Evolutionary conservation across 2,888 invertebrate species (phyloP), one percentile per base, ranked within the genome.

Genomic region (Plagodis pulveraria): DNA sequence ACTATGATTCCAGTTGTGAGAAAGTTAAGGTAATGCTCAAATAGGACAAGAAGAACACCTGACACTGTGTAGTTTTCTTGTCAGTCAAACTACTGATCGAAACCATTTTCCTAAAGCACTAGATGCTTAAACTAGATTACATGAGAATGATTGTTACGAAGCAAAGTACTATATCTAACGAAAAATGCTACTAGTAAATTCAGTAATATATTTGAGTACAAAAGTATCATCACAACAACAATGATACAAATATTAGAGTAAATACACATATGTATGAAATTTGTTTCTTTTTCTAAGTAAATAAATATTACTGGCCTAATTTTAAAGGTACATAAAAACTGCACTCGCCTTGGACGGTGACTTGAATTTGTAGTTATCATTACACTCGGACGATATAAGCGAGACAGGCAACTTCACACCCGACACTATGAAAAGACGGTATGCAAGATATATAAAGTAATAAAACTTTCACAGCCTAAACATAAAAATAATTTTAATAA

Each of bases 391-490:
- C 10, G 36, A 56, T 54, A 51, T 50, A 61, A 22, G 52, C 49
- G 40, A 64, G 53, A 58, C 58, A 48, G 22, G n/a, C 1, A 62
- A 54, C 49, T 65, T 56, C 32, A 63, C 50, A 64, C 53, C 53
- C 42, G 61, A 56, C 53, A 47, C 58, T 53, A 51, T 57, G 62
- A 32, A 46, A 56, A 58, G 61, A 40, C 53, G 35, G 22, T 11
- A 56, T 55, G 59, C 49, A 54, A 52, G 57, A 50, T 32, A 50
- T 57, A 66, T 57, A 67, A 84, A 83, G 77, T 82, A 86, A 84
- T 70, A 78, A 84, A 84, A 81, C 78, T 78, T 76, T 90, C 90
- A 91, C 89, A 90, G 89, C 89, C 89, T 84, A 87, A 87, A 86
- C 76, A 72, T 80, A 86, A 83, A 78, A 73, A 81, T 74, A 79